Evolutionary conservation across 37 sponge, comb jelly and placozoan genomes (phyloP), one percentile per base, ranked within the genome.

Genomic region (Beroe ovata): DNA sequence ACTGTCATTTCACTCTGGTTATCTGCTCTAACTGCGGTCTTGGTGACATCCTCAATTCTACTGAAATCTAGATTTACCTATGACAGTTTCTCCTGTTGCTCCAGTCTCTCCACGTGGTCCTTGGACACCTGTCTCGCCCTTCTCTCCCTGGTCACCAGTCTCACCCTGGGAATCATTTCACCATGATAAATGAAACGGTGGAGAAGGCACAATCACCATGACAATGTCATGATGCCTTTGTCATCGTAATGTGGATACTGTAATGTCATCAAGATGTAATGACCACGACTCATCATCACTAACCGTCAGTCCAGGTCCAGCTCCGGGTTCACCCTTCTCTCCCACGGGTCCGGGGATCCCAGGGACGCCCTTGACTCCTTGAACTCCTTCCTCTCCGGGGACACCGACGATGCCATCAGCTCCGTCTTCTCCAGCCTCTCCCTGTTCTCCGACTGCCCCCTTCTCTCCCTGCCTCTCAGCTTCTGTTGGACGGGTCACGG

Each of bases 61-160:
- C n/a, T n/a, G n/a, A n/a, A n/a, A n/a, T n/a, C n/a, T 92, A 6
- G 19, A 54, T 11, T 38, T 25, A 42, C 84, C 84, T 54, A 42
- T 39, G 11, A 42, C n/a, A 11, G 54, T 54, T 0, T 39, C 54
- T 20, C 39, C 4, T 1, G 54, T 23, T n/a, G 39, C 84, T 77
- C 84, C 84, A 18, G 40, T 18, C 21, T 37, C 54, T 59, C 94
- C 94, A 39, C 64, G 64, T 33, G 64, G 42, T 64, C 91, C 91
- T 0, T 59, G 16, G 23, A 1, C 26, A 8, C 84, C 84, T 1
- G 16, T 28, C 23, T 30, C 84, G 4, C 84, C 84, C 8, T 33
- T 19, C 8, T 39, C 38, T 32, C 84, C 84, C 3, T 77, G 23
- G 54, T 30, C 41, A 39, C 84, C 84, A 26, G 47, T 23, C 0